Percentiles rank a stretch among this genome's conserved stretches.
Conservation (phyloP, 1,140 invertebrate genomes). For the Sipha flava region DNA sequence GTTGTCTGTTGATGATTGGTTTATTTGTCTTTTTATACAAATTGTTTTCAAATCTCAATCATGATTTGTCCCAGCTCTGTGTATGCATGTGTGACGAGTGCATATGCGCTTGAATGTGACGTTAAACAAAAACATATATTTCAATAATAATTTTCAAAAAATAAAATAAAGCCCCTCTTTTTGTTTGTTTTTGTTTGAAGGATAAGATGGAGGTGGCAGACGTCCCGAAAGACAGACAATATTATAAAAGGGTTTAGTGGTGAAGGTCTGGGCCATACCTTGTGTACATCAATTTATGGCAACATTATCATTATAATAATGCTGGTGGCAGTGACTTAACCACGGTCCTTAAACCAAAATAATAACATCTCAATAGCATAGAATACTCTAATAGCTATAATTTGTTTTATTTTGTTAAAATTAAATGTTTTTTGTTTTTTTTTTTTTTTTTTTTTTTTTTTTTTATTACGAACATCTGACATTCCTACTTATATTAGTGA, state of each 20-base stretch:
- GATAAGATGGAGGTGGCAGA: constrained; percentile 30
- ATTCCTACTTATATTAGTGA: constrained; percentile 29
- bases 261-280: constrained; percentile 15
- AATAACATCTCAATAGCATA: constrained; percentile 15
- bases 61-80: constrained; percentile 32
- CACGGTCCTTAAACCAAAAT: constrained; percentile 9
- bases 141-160: constrained; percentile 27
- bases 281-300: constrained; percentile 4
- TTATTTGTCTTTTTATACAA: not conserved
- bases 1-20: not conserved
- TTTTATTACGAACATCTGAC: not conserved
- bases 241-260: constrained; percentile 10
- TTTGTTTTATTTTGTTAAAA: constrained; percentile 25
- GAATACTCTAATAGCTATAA: constrained; percentile 3
- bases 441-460: not conserved
- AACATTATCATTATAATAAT: constrained; percentile 11
- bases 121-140: constrained; percentile 7
- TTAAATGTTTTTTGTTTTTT: not conserved
- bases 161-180: constrained; percentile 30
- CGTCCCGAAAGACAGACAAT: constrained; percentile 10
- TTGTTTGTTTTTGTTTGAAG: constrained; percentile 31
- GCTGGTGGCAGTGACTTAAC: constrained; percentile 6
- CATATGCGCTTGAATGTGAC: constrained; percentile 14
- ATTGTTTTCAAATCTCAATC: constrained; percentile 2
- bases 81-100: constrained; percentile 21